These are phyloP conservation scores for Hemiprocne comata DNA, from an alignment of 2,113 vertebrate species.

Conservation along the genomic window DNA sequence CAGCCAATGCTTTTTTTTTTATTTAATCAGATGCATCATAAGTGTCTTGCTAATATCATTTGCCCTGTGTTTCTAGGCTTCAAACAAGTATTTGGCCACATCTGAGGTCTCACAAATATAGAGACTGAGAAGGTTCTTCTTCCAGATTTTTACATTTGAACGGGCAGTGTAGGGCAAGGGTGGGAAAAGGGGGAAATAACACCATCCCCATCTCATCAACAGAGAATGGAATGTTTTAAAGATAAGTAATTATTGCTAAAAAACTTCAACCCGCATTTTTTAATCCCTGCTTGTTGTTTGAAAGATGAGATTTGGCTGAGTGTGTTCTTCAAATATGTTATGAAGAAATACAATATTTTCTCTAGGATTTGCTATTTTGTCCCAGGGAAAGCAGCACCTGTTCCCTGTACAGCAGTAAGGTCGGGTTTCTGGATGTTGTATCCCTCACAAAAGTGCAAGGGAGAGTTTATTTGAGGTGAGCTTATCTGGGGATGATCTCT, in stretches of 20 bases:
- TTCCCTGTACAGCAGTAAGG: rapidly evolving
- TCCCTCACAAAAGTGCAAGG: neutral
- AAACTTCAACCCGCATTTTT: neutral
- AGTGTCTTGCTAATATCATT: neutral
- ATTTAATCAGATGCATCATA: neutral
- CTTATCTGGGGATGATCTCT: too few relatives aligned
- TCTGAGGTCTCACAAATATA: neutral
- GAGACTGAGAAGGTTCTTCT: neutral
- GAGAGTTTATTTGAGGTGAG: neutral
- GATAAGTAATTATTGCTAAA: neutral
- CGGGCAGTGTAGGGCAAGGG: neutral
- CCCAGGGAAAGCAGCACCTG: too few relatives aligned
- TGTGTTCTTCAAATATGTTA: neutral
- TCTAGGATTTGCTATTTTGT: neutral
- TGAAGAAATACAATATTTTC: neutral
- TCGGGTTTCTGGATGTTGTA: neutral
- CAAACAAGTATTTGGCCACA: neutral
- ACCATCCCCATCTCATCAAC: neutral
- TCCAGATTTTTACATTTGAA: neutral
- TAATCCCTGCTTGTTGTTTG: neutral
- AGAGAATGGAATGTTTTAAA: neutral
- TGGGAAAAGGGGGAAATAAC: neutral
- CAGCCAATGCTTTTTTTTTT: neutral
- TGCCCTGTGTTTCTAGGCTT: neutral
- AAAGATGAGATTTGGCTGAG: neutral